Evolutionary conservation across 2,888 invertebrate genomes (phyloP).

Genomic region (Drosophila greeni): DNA sequence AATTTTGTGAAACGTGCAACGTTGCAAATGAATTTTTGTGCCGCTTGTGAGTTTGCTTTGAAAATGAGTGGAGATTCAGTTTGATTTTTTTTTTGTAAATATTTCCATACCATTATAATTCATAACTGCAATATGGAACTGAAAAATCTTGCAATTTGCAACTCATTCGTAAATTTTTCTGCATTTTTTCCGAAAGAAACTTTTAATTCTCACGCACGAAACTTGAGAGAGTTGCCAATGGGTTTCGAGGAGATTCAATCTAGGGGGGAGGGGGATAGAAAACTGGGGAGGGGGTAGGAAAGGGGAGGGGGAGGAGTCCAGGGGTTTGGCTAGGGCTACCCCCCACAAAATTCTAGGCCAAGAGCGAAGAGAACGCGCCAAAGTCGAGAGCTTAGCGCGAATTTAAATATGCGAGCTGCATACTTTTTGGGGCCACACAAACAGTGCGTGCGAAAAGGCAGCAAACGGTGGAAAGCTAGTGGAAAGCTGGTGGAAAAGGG

Average conservation of each 20-base stretch:
- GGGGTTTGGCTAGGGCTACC: background rate
- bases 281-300: too few species aligned
- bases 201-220: conserved; percentile 22
- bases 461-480: background rate
- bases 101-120: conserved; percentile 1
- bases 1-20: conserved; percentile 9
- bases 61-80: background rate
- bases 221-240: conserved; percentile 3
- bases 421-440: conserved; percentile 56
- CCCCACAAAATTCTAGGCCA: conserved; percentile 1
- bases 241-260: conserved; percentile 37
- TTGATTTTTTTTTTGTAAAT: background rate
- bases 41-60: background rate
- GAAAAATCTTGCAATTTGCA: too few species aligned
- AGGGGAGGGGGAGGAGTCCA: background rate
- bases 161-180: background rate
- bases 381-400: conserved; percentile 41
- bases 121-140: background rate
- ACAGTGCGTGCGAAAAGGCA: conserved; percentile 48
- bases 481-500: background rate
- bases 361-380: conserved; percentile 4
- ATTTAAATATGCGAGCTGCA: conserved; percentile 65
- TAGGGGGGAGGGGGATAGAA: conserved; percentile 5
- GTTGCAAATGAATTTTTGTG: conserved; percentile 2
- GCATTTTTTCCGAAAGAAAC: conserved; percentile 7